Evolutionary conservation across 2,888 invertebrate species (phyloP).

Genomic region (Pterostichus madidus): DNA sequence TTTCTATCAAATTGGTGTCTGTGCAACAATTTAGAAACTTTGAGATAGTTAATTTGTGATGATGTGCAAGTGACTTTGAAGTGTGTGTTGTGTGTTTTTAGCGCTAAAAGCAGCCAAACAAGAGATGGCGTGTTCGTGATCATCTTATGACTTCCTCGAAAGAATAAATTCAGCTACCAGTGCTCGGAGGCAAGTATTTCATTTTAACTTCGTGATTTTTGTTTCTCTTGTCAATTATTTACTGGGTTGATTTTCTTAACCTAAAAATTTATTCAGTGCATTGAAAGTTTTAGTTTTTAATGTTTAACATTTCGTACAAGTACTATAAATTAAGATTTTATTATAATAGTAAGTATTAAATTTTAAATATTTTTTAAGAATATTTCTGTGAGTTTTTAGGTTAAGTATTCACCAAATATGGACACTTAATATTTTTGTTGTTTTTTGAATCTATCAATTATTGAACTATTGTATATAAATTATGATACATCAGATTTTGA

Average conservation of each 20-base stretch:
- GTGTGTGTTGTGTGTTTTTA: conserved; percentile 72
- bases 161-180: conserved; percentile 38
- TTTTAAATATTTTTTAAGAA: conserved; percentile 44
- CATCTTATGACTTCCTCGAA: conserved; percentile 1
- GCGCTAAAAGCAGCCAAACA: conserved; percentile 80
- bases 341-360: conserved; percentile 9
- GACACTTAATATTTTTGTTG: conserved; percentile 38
- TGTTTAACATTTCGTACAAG: conserved; percentile 30
- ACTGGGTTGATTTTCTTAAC: conserved; percentile 34
- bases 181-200: conserved; percentile 55
- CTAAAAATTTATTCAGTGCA: conserved; percentile 31
- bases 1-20: not conserved
- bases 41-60: conserved; percentile 16
- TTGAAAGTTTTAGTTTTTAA: conserved; percentile 34
- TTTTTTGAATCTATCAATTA: conserved; percentile 39
- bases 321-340: conserved; percentile 39
- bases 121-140: conserved; percentile 80
- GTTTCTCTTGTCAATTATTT: conserved; percentile 31
- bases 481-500: conserved; percentile 28
- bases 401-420: conserved; percentile 38
- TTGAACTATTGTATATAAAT: conserved; percentile 34
- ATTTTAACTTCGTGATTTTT: conserved; percentile 42
- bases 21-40: not conserved
- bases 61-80: conserved; percentile 22
- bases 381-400: conserved; percentile 33